A percentile compares a stretch with the other conserved stretches of the same genome.
Conservation (phyloP, 2,797 vertebrate genomes). For the Synaphobranchus kaupii region DNA sequence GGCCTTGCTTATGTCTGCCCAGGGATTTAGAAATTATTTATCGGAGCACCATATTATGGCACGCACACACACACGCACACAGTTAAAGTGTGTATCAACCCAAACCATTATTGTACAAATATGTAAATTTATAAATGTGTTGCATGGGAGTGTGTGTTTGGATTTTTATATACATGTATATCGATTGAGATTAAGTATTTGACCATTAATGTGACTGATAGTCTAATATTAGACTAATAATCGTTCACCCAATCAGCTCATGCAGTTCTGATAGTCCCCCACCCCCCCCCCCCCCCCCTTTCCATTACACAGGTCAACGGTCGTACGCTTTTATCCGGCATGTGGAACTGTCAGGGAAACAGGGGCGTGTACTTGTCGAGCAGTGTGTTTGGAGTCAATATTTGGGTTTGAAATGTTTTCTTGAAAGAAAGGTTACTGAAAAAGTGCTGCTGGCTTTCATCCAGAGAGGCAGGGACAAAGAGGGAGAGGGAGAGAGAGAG, state of each 20-base stretch:
- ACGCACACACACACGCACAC: neutral
- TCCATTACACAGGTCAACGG: neutral
- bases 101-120: neutral
- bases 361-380: slow-evolving; percentile 5
- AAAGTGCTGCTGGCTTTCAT: slow-evolving; percentile 22
- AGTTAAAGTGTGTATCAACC: neutral
- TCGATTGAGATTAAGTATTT: neutral
- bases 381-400: slow-evolving; percentile 26
- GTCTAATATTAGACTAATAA: neutral
- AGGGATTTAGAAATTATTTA: neutral
- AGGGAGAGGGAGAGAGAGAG: neutral
- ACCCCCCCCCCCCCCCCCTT: neutral
- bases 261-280: neutral
- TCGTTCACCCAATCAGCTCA: neutral
- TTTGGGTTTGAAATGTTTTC: slow-evolving; percentile 19
- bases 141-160: neutral
- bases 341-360: slow-evolving; percentile 10
- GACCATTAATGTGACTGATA: neutral
- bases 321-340: neutral
- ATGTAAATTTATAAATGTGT: neutral
- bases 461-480: neutral
- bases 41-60: neutral
- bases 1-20: neutral
- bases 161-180: neutral
- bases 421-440: slow-evolving; percentile 21